Conservation (phyloP, 2,888 invertebrate genomes). For the Stenotaenia linearis region DNA sequence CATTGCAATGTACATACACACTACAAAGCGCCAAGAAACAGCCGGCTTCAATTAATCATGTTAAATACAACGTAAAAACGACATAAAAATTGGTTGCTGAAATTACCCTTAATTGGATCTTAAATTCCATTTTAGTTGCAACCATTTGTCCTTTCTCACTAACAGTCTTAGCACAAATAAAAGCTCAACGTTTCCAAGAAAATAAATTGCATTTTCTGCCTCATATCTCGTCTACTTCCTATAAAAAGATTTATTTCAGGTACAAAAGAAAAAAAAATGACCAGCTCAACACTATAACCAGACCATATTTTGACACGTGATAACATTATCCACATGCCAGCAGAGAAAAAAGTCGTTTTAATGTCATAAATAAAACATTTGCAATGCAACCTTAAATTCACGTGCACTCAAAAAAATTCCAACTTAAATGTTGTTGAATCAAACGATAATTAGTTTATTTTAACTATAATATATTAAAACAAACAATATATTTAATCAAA, state of each 20-base stretch:
- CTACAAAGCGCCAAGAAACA: not conserved
- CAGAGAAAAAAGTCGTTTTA: not conserved
- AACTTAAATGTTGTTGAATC: no score
- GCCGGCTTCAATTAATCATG: not conserved
- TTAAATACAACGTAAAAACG: not conserved
- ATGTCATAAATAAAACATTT: not conserved
- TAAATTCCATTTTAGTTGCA: not conserved
- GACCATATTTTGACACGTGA: not conserved
- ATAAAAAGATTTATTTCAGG: not conserved
- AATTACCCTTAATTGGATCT: not conserved
- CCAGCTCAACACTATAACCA: not conserved
- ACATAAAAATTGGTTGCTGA: not conserved
- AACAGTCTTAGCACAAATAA: not conserved
- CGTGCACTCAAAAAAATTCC: no score
- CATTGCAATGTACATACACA: not conserved
- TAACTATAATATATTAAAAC: no score
- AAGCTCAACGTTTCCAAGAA: not conserved
- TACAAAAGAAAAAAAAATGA: not conserved
- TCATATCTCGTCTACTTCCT: not conserved
- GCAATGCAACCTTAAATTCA: not conserved
- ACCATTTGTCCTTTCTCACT: conserved; percentile 6
- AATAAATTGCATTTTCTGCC: not conserved
- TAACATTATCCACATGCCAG: not conserved
- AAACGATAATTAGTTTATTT: no score
- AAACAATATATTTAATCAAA: no score